Percentiles rank a stretch among this genome's conserved stretches.
Evolutionary conservation across 2,888 invertebrate species (phyloP).

Genomic region (Melitaea athalia): DNA sequence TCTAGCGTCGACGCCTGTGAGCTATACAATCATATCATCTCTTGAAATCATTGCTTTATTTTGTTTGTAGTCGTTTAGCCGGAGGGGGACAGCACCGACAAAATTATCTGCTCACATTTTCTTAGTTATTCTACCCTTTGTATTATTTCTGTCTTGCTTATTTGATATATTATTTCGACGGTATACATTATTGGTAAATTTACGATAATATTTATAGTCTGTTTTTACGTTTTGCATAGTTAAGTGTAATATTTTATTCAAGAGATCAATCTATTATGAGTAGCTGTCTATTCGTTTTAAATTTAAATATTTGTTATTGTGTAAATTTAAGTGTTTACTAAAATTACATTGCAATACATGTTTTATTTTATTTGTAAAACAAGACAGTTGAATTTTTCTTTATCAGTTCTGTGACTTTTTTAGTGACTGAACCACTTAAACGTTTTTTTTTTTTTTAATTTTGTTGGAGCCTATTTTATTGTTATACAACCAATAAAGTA

Average conservation of each 20-base stretch:
- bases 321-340: no score
- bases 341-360: no score
- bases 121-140: slow-evolving; percentile 39
- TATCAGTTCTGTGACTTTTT: no score
- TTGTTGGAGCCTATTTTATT: no score
- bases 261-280: background rate
- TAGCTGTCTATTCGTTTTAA: background rate
- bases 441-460: no score
- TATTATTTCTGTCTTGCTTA: slow-evolving; percentile 34
- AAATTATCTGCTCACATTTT: slow-evolving; percentile 62
- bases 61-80: slow-evolving; percentile 65
- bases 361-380: no score
- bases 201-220: slow-evolving; percentile 4
- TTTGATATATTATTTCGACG: slow-evolving; percentile 17
- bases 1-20: slow-evolving; percentile 41
- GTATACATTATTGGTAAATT: background rate
- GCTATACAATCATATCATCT: slow-evolving; percentile 61
- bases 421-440: no score
- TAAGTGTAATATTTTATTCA: slow-evolving; percentile 1
- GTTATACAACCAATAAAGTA: no score
- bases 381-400: no score
- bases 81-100: slow-evolving; percentile 50
- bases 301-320: background rate
- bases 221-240: background rate
- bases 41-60: slow-evolving; percentile 67